Evolutionary conservation across 37 sponge, comb jelly and placozoan species (phyloP), one percentile per base, ranked within the genome.

Genomic region (Mnemiopsis leidyi): DNA sequence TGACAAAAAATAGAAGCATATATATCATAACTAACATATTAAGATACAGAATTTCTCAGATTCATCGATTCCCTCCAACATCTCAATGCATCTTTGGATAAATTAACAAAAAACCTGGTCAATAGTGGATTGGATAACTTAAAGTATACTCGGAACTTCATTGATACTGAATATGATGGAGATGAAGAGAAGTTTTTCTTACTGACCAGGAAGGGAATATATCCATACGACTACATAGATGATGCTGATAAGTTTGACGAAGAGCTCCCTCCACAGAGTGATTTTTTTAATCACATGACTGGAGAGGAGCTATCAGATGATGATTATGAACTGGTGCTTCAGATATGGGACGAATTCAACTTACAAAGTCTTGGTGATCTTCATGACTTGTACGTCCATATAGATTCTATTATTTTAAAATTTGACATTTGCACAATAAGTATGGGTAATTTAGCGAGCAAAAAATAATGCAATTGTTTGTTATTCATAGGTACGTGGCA

Each of bases 131-230:
- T 21, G 7, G 32, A 9, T 5, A 9, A 18, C 3, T 26, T 79
- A 7, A 32, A 36, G 38, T 26, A 79, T 36, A 26, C 26, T 20
- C 3, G 26, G 38, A 30, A 23, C 2, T 71, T 29, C 26, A 30
- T 71, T 23, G 73, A 71, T 3, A 18, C 23, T 5, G 82, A 32
- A 36, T 79, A 36, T 36, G 37, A 32, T 7, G 82, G 82, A 26
- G 32, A 5, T 13, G 28, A 20, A 36, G 82, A 79, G 37, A 79
- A 79, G 82, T 79, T 79, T 2, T 36, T 36, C 1, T 38, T 79
- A 23, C 82, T 79, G 13, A 79, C 82, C 23, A 79, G 82, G 38
- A 79, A 79, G 82, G 82, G 82, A 7, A 21, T 79, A 3, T 79
- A 33, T 79, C 82, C 82, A 3, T 79, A 79, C 38, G 16, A 20